Base-by-base conservation (phyloP, 2,888 invertebrate species). In the Drosophila dives region DNA sequence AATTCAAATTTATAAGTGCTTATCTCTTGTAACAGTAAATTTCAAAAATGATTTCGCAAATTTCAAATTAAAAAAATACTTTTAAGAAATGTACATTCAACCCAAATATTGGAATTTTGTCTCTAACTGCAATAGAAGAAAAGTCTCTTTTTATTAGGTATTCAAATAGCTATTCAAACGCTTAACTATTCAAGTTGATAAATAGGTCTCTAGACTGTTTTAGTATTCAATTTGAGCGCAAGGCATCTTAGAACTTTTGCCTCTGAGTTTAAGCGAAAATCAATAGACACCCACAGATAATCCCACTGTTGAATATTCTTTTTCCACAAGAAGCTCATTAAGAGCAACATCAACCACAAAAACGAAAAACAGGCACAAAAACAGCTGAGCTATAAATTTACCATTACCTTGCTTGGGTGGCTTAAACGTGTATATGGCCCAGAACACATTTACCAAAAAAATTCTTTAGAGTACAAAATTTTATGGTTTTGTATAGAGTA, bases 301-400 rank as follows among this genome's bases (percentile, higher is more conserved):
- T 38, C 69, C 55, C 56, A 56, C 51, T 60, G 60, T 48, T 64
- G 55, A 50, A 65, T 61, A 72, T 72, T 72, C 54, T 61, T 64
- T 72, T 55, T 64, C 50, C 36, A 60, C 51, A 34, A 17, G 45
- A 72, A 72, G 60, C 72, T 61, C 72, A 72, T 72, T 72, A 72
- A 55, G 63, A 68, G 68, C 50, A 50, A 38, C 54, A 58, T 33
- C 33, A 54, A 20, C n/a, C 42, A 17, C 48, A 49, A 4, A 2
- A 49, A 29, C 32, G 48, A 36, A 40, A 54, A 54, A 32, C 17
- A 50, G 12, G 7, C 32, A 38, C 26, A 29, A 55, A 40, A 50
- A 49, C 56, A 73, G 56, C 58, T 72, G 65, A 29, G 54, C 42
- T 40, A 36, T 49, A 60, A 70, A 49, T 55, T 60, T 61, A 23